phyloP scores from a whole-genome alignment of 2,113 vertebrate genomes.

The Dissostichus mawsoni region DNA sequence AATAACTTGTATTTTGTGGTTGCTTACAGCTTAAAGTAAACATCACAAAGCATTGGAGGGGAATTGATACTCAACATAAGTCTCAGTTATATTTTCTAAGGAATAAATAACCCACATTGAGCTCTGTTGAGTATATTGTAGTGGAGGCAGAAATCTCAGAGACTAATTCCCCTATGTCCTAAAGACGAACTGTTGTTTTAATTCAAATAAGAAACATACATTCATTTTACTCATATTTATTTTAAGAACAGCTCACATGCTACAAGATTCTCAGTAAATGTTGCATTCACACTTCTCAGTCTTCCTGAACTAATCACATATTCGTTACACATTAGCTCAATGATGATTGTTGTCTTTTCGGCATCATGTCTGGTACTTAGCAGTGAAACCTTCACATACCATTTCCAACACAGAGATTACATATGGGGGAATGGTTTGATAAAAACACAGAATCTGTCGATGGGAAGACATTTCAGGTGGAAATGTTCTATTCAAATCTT shows the following conservation, averaged over 20 bases:
- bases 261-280: constrained; percentile 54
- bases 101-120: neutral
- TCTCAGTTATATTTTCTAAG: neutral
- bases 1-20: neutral
- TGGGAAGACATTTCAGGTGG: constrained; percentile 10
- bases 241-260: constrained; percentile 63
- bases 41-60: neutral
- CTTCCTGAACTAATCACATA: constrained; percentile 2
- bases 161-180: neutral
- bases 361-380: constrained; percentile 7
- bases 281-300: constrained; percentile 1
- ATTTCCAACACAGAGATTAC: constrained; percentile 8
- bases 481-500: neutral
- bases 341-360: neutral
- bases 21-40: neutral
- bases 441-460: constrained; percentile 18
- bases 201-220: neutral
- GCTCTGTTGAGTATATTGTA: neutral
- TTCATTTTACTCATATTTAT: constrained; percentile 39
- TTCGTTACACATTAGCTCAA: constrained; percentile 5
- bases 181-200: neutral
- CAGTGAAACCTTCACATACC: neutral
- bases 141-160: neutral
- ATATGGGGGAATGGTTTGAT: constrained; percentile 11
- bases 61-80: no score